These are phyloP conservation scores for Calosoma granatense DNA, from an alignment of 1,140 invertebrate species.

Conservation along the genomic window DNA sequence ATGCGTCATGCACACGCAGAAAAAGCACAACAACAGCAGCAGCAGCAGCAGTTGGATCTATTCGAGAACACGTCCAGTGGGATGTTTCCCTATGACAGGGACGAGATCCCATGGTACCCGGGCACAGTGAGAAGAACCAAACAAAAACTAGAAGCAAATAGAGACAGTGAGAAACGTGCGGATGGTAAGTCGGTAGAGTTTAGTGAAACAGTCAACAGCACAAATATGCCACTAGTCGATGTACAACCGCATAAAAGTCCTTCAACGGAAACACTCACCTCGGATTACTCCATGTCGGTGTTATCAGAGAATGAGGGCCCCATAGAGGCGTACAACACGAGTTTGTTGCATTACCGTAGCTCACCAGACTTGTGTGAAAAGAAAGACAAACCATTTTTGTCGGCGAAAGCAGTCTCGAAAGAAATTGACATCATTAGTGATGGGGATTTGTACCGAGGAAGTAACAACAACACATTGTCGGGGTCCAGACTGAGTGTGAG, in stretches of 20 bases:
- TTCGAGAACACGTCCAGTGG: slow-evolving; percentile 34
- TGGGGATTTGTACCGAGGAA: slow-evolving; percentile 13
- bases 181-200: background rate
- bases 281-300: slow-evolving; percentile 15
- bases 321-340: slow-evolving; percentile 31
- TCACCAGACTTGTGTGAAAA: slow-evolving; percentile 23
- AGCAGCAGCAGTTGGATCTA: slow-evolving; percentile 15
- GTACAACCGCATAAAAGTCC: background rate
- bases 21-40: slow-evolving; percentile 24
- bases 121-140: slow-evolving; percentile 62
- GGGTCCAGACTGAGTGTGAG: slow-evolving; percentile 46
- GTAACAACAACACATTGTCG: background rate
- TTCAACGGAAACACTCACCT: slow-evolving; percentile 15
- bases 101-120: slow-evolving; percentile 52
- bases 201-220: background rate
- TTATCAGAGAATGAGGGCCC: slow-evolving; percentile 23
- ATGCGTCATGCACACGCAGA: slow-evolving; percentile 36
- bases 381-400: slow-evolving; percentile 9
- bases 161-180: slow-evolving; percentile 7
- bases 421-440: slow-evolving; percentile 25
- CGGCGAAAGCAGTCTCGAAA: slow-evolving; percentile 29
- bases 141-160: slow-evolving; percentile 56
- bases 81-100: slow-evolving; percentile 46
- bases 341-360: slow-evolving; percentile 31
- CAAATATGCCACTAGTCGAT: background rate